These are phyloP conservation scores for Brachionus sp. DNA, from an alignment of 1,140 invertebrate genomes.

Conservation along the genomic window DNA sequence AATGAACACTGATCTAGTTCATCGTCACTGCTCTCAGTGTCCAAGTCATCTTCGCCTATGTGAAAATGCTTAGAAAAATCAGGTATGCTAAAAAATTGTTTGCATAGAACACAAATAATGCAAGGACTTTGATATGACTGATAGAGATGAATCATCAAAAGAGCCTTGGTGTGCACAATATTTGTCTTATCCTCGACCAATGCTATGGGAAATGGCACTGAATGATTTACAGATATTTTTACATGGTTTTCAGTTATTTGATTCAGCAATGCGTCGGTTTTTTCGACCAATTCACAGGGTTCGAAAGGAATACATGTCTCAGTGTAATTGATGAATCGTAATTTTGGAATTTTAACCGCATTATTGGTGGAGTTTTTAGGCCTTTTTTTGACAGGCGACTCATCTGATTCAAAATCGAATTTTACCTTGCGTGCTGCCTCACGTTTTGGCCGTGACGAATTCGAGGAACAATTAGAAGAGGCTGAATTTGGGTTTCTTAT, in stretches of 20 bases:
- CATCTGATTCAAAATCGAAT: conserved; percentile 16
- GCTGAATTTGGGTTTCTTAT: neutral
- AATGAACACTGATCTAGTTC: neutral
- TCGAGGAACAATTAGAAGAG: neutral
- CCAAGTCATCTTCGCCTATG: conserved; percentile 25
- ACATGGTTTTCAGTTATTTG: neutral
- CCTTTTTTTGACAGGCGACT: conserved; percentile 16
- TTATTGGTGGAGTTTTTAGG: neutral
- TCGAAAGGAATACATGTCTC: conserved; percentile 1
- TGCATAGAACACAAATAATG: conserved; percentile 26
- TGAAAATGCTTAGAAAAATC: conserved; percentile 36
- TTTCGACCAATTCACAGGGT: neutral
- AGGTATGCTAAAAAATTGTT: neutral
- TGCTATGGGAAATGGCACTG: conserved; percentile 29
- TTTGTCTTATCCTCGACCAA: conserved; percentile 43
- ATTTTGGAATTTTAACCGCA: neutral
- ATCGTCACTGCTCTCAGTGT: neutral
- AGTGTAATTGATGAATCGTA: neutral
- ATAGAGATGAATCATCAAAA: conserved; percentile 27
- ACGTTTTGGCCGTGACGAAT: neutral
- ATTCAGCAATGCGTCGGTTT: neutral
- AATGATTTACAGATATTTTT: conserved; percentile 3
- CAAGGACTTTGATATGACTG: conserved; percentile 24
- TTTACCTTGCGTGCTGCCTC: neutral
- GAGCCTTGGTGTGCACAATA: conserved; percentile 29